phyloP scores from a whole-genome alignment of 2,797 vertebrate genomes.

The Rhinatrema bivittatum region DNA sequence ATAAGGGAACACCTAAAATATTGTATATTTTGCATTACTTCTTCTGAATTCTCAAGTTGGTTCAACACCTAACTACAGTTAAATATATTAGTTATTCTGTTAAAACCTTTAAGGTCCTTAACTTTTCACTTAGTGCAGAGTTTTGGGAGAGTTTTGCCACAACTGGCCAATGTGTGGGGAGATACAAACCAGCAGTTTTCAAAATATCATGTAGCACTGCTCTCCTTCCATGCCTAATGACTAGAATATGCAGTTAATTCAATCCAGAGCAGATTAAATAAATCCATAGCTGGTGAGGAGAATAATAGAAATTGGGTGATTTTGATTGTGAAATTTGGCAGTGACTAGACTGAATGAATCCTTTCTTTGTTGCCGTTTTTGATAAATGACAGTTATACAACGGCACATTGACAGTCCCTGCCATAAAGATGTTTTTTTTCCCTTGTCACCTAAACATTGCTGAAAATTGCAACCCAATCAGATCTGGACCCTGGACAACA shows the following conservation, averaged over 20 bases:
- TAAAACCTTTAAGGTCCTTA: conserved; percentile 24
- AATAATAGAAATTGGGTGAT: conserved; percentile 42
- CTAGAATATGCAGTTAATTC: conserved; percentile 34
- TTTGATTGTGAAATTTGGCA: conserved; percentile 49
- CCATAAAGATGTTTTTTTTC: conserved; percentile 37
- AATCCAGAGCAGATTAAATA: conserved; percentile 27
- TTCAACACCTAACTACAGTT: conserved; percentile 18
- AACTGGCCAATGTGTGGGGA: not conserved
- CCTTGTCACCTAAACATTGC: conserved; percentile 53
- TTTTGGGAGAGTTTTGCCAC: conserved; percentile 9
- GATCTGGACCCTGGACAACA: conserved; percentile 62
- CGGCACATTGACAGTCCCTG: conserved; percentile 47
- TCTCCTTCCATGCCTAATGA: conserved; percentile 8
- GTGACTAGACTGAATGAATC: conserved; percentile 42
- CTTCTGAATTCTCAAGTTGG: too few species aligned
- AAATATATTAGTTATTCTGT: conserved; percentile 25
- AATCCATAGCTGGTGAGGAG: conserved; percentile 38
- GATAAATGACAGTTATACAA: conserved; percentile 65
- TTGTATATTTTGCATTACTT: too few species aligned
- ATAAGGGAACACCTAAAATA: too few species aligned
- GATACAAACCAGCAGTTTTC: conserved; percentile 10
- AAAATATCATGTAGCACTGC: conserved; percentile 4
- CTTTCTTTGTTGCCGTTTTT: conserved; percentile 52
- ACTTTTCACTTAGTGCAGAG: conserved; percentile 5
- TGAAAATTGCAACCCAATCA: conserved; percentile 62